A percentile compares a stretch with the other conserved stretches of the same genome.
Evolutionary conservation across 92 coral and sea anemone species (phyloP).

Genomic region (Montipora capitata): DNA sequence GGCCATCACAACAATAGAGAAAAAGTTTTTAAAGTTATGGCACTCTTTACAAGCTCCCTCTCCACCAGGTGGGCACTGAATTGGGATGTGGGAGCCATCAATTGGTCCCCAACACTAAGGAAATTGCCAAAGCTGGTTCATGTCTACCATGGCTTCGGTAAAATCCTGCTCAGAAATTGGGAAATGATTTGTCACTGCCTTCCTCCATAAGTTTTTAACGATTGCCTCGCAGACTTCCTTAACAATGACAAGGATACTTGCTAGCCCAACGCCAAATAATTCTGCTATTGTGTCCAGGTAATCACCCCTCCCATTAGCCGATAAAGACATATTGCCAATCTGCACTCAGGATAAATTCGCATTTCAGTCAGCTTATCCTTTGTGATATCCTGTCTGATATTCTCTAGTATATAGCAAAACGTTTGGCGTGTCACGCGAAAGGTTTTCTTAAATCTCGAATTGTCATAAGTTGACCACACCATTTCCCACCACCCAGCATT

Average conservation of each 20-base stretch:
- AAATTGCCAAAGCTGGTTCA: conserved; percentile 29
- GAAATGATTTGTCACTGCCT: conserved; percentile 58
- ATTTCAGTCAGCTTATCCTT: not conserved
- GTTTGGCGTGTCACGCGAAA: conserved; percentile 70
- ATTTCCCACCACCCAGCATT: conserved; percentile 67
- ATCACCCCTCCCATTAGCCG: not conserved
- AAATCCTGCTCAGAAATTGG: conserved; percentile 46
- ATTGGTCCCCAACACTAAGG: not conserved
- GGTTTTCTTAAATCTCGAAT: conserved; percentile 29
- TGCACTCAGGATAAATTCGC: not conserved
- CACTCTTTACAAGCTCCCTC: not conserved
- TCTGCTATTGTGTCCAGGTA: conserved; percentile 23
- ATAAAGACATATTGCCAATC: not conserved
- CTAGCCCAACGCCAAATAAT: conserved; percentile 59
- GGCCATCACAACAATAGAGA: not conserved
- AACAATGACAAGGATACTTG: conserved; percentile 19
- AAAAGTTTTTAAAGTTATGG: not conserved
- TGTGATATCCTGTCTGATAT: conserved; percentile 58
- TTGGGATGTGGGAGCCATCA: conserved; percentile 1
- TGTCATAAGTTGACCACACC: conserved; percentile 64
- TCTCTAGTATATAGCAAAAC: conserved; percentile 57
- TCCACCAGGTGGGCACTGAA: conserved; percentile 52
- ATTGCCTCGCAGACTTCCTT: conserved; percentile 65
- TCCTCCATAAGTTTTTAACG: conserved; percentile 55
- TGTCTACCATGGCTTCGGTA: conserved; percentile 52